phyloP scores from a whole-genome alignment of 2,113 vertebrate genomes.

The Lynx canadensis region DNA sequence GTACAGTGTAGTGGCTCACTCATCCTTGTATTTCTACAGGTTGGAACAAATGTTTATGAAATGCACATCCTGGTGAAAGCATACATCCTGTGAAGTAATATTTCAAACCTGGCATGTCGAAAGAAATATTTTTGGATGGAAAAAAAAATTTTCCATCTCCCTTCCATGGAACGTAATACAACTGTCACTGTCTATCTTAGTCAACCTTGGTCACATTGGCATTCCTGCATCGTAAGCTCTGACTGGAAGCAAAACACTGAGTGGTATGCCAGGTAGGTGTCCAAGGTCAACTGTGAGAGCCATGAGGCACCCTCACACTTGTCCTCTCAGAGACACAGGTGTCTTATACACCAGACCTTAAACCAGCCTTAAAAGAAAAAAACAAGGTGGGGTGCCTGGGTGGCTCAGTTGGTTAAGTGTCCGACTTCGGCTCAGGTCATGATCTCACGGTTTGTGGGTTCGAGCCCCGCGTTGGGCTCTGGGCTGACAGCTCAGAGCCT shows the following conservation, averaged over 20 bases:
- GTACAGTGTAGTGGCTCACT: not conserved
- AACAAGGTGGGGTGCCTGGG: too few relatives aligned
- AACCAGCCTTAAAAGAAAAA: not conserved
- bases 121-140: not conserved
- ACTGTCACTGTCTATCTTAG: not conserved
- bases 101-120: constrained; percentile 15
- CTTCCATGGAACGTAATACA: not conserved
- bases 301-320: not conserved
- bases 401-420: too few relatives aligned
- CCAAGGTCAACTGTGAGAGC: not conserved
- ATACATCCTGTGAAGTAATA: not conserved
- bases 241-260: not conserved
- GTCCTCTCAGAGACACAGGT: not conserved
- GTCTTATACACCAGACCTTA: not conserved
- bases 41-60: not conserved
- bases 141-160: not conserved
- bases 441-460: too few relatives aligned
- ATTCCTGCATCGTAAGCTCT: not conserved
- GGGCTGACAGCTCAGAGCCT: too few relatives aligned
- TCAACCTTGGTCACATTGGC: not conserved
- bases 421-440: too few relatives aligned
- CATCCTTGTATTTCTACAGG: not conserved
- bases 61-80: not conserved
- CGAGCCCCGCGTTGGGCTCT: too few relatives aligned
- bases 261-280: not conserved